Percentiles rank a stretch among this genome's conserved stretches.
Conservation (phyloP, 2,888 invertebrate species). For the Entomobrya multifasciata region DNA sequence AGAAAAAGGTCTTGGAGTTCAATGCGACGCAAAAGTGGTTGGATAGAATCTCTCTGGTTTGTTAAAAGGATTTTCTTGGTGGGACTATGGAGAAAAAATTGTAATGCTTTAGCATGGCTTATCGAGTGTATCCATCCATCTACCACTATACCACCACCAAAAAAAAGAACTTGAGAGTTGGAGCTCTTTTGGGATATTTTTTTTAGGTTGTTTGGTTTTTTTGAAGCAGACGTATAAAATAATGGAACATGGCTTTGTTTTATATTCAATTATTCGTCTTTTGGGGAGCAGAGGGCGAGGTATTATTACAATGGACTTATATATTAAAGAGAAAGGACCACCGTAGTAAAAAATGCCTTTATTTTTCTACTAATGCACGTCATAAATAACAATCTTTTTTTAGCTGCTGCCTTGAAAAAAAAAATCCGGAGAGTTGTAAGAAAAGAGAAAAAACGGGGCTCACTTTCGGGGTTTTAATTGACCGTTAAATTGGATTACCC, state of each 20-base stretch:
- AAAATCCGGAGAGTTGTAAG: neutral
- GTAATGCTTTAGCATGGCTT: neutral
- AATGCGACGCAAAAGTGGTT: neutral
- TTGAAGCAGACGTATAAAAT: neutral
- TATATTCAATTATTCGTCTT: constrained; percentile 51
- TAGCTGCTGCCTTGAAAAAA: neutral
- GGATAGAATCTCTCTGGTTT: neutral
- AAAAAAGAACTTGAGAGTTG: neutral
- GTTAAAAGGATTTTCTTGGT: constrained; percentile 22
- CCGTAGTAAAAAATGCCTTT: neutral
- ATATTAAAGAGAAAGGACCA: neutral
- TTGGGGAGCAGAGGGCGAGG: neutral
- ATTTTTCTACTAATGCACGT: constrained; percentile 4
- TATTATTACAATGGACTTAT: neutral
- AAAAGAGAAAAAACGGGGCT: neutral
- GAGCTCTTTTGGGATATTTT: neutral
- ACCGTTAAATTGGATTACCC: constrained; percentile 71
- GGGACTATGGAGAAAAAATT: neutral
- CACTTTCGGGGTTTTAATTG: constrained; percentile 64
- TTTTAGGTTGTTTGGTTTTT: neutral
- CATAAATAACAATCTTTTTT: constrained; percentile 29
- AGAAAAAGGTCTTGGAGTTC: constrained; percentile 4
- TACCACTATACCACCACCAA: neutral
- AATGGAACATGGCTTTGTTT: constrained; percentile 36
- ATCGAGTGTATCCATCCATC: neutral